Evolutionary conservation across 2,113 vertebrate genomes (phyloP), one percentile per base, ranked within the genome.

Genomic region (Hydrochoerus hydrochaeris): DNA sequence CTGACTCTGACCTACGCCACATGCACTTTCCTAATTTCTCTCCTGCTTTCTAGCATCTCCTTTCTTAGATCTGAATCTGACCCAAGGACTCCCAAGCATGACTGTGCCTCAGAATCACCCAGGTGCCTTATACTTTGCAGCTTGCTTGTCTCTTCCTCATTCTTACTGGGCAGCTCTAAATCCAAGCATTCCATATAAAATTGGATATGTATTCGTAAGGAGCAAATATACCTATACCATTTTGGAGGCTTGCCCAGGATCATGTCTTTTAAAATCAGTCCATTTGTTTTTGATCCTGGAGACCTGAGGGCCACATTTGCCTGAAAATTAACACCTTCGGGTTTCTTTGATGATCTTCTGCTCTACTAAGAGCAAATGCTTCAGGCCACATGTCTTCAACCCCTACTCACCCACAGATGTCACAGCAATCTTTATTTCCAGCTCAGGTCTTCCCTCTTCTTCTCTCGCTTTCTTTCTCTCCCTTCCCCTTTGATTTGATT

Each of bases 151-250:
- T 73, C 44, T 63, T 19, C 52, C 6, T 93, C 60, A 95, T 8
- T 65, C 78, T 85, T 38, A 19, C 38, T 94, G 54, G 44, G 69
- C 77, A 46, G 46, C 77, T 69, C 62, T 85, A 71, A 30, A 63
- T 24, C 44, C 85, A 63, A 85, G 19, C 12, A 63, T 88, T 83
- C 49, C 63, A 30, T 87, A 84, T 77, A 90, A 26, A 92, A 63
- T 77, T 62, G 92, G 77, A 90, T 38, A 22, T 90, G 84, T 82
- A 44, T 90, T 86, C 89, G 32, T 67, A 92, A 97, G 92, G 91
- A 60, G 80, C n/a, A 92, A 95, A 93, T 57, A 93, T 7, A 52
- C 65, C 69, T 54, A 88, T 30, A 65, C 3, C 69, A 8, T 83
- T 95, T 67, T 82, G 83, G 92, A 85, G 19, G 22, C 30, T 94